Conservation (phyloP, 2,888 invertebrate genomes). For the Ochropleura leucogaster region DNA sequence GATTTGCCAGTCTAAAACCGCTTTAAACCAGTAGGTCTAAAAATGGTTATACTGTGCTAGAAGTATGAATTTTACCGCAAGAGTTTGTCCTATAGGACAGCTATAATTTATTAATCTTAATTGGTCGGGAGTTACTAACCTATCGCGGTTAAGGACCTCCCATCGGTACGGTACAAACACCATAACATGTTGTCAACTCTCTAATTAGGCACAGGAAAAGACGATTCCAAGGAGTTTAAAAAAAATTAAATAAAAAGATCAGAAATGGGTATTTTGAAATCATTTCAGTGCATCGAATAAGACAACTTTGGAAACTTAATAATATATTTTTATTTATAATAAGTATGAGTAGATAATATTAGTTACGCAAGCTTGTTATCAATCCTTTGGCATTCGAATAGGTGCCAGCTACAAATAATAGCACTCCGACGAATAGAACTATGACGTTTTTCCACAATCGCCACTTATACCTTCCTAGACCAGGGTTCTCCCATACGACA, state of each 20-base stretch:
- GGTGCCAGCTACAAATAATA: constrained; percentile 83
- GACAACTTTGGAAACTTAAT: not conserved
- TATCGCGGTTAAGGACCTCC: too few relatives aligned
- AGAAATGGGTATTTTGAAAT: not conserved
- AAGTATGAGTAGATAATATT: constrained; percentile 35
- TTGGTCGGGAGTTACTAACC: too few relatives aligned
- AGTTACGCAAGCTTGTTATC: constrained; percentile 73
- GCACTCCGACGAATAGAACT: constrained; percentile 76
- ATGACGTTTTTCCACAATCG: constrained; percentile 82
- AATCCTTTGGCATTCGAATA: constrained; percentile 83
- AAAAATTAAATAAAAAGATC: not conserved
- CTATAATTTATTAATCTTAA: too few relatives aligned
- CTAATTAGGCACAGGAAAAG: not conserved
- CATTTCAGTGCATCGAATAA: not conserved
- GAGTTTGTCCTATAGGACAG: not conserved
- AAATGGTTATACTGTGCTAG: not conserved
- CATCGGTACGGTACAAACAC: too few relatives aligned
- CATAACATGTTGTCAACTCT: too few relatives aligned
- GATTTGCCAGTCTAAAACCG: not conserved
- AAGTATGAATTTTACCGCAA: not conserved
- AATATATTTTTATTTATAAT: constrained; percentile 3
- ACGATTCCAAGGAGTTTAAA: not conserved
- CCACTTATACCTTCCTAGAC: constrained; percentile 81
- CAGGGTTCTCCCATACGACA: constrained; percentile 84
- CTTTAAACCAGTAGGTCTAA: not conserved